Base-by-base conservation (phyloP, 1,140 invertebrate species). In the Venustaconcha ellipsiformis region DNA sequence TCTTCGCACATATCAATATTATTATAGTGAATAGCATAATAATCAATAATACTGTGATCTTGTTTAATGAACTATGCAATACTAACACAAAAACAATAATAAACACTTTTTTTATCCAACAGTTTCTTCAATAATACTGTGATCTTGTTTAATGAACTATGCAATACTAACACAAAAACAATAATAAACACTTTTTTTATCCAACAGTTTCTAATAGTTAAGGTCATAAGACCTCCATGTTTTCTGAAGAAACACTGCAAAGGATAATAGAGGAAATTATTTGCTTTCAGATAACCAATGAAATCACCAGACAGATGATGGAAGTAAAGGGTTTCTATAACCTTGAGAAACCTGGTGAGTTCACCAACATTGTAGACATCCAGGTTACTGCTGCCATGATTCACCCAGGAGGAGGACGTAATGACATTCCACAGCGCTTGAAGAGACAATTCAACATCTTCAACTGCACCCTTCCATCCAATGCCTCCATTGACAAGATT, bases 291-390 rank as follows among this genome's bases (percentile, higher is more conserved):
- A 85, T 90, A 57, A 99, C 97, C 15, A 99, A 99, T 91, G 97
- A 99, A 92, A 97, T 99, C 76, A 96, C 98, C 1, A 92, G 97
- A 13, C 97, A 99, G 90, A 94, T 96, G 15, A 98, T 99, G 95
- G 96, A 98, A 83, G 97, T 96, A 94, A 95, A 95, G 80, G 97
- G 97, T 30, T 99, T 99, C 90, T 99, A 98, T 86, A 99, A 95
- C 85, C 91, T 99, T 70, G 97, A 99, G 88, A 99, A 98, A 90
- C 97, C 97, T 0, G 97, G 97, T 58, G 97, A 99, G 86, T 99
- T 99, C 85, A 97, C 94, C 0, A 95, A 93, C 20, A 94, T 99
- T 78, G 93, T 96, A 1, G 97, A 99, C 89, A 88, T 91, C 57
- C 96, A 96, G 82, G 97, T 97, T 91, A 92, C 99, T 74, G 96